Percentiles rank a stretch among this genome's conserved stretches.
phyloP scores from a whole-genome alignment of 2,113 vertebrate species.

The Oreochromis aureus region DNA sequence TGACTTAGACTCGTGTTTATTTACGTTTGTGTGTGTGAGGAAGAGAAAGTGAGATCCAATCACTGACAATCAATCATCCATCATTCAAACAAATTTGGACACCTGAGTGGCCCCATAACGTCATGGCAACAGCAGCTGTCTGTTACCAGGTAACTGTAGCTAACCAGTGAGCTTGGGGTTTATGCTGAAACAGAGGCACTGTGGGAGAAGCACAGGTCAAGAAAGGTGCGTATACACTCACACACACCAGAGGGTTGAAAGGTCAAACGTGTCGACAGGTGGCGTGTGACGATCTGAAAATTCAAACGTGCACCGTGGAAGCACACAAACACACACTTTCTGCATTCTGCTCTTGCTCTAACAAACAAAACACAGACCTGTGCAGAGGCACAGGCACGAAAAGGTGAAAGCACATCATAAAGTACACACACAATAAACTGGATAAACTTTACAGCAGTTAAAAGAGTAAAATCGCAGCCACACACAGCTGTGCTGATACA shows the following conservation, averaged over 20 bases:
- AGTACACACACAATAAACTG: neutral
- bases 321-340: neutral
- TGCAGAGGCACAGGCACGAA: neutral
- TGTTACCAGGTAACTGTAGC: slow-evolving; percentile 46
- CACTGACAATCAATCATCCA: slow-evolving; percentile 11
- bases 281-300: neutral
- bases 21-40: neutral
- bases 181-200: neutral
- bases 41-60: neutral
- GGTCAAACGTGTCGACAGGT: slow-evolving; percentile 6
- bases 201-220: slow-evolving; percentile 13
- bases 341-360: neutral
- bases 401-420: neutral
- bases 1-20: slow-evolving; percentile 2
- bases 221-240: neutral
- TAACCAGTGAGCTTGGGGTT: slow-evolving; percentile 24
- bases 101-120: slow-evolving; percentile 10
- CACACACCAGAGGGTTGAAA: slow-evolving; percentile 1
- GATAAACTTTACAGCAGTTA: neutral
- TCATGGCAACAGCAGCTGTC: slow-evolving; percentile 49
- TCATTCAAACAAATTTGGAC: slow-evolving; percentile 37
- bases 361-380: neutral
- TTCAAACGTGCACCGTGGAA: neutral
- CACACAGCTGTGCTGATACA: neutral
- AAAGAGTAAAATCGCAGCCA: neutral